Evolutionary conservation across 1,140 invertebrate genomes (phyloP).

Genomic region (Chlorops oryzae): DNA sequence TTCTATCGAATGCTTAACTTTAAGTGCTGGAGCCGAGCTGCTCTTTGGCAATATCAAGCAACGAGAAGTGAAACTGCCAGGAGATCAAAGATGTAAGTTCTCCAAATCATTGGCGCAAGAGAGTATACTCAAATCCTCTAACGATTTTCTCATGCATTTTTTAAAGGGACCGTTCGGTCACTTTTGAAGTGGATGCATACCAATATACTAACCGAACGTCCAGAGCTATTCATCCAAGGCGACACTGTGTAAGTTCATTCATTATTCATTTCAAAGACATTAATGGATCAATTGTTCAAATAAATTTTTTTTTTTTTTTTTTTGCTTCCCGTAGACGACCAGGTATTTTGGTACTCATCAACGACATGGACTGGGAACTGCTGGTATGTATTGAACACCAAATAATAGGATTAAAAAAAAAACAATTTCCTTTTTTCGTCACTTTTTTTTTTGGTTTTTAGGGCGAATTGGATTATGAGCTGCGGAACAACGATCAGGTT

Average conservation of each 20-base stretch:
- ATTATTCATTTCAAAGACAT: background rate
- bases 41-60: slow-evolving; percentile 78
- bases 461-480: slow-evolving; percentile 53
- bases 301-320: slow-evolving; percentile 4
- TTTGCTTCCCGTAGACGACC: slow-evolving; percentile 62
- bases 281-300: too few relatives aligned
- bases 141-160: background rate
- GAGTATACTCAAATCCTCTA: slow-evolving; percentile 24
- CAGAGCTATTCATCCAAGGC: slow-evolving; percentile 83
- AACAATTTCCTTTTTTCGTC: background rate
- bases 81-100: slow-evolving; percentile 50
- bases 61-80: slow-evolving; percentile 57
- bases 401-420: slow-evolving; percentile 1
- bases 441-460: slow-evolving; percentile 19
- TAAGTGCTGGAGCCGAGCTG: slow-evolving; percentile 80
- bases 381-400: slow-evolving; percentile 59
- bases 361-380: slow-evolving; percentile 91
- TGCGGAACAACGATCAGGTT: slow-evolving; percentile 51
- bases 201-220: slow-evolving; percentile 77
- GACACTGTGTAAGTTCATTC: slow-evolving; percentile 64
- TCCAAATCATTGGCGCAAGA: slow-evolving; percentile 22
- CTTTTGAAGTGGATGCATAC: slow-evolving; percentile 77
- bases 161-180: slow-evolving; percentile 65
- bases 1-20: slow-evolving; percentile 33
- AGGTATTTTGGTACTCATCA: slow-evolving; percentile 86